phyloP scores from a whole-genome alignment of 2,888 invertebrate species.

The Drosophila siamana region DNA sequence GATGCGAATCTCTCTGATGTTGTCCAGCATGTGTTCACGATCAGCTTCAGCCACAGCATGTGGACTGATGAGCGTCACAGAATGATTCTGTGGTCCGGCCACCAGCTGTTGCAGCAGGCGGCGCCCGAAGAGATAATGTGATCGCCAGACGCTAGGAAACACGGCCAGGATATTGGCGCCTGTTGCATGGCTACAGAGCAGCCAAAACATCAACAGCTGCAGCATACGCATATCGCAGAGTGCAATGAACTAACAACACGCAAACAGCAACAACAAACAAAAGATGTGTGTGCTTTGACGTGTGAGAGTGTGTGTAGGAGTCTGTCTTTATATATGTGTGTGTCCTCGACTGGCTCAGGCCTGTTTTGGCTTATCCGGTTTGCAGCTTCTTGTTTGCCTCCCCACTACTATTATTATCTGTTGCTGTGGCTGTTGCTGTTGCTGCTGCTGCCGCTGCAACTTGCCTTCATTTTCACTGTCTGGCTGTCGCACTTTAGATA shows the following conservation, averaged over 20 bases:
- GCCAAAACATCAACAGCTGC: conserved; percentile 55
- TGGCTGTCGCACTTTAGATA: conserved; percentile 22
- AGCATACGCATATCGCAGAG: conserved; percentile 57
- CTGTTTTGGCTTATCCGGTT: conserved; percentile 69
- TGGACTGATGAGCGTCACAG: conserved; percentile 84
- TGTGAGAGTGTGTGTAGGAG: neutral
- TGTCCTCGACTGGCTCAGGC: conserved; percentile 30
- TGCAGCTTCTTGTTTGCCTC: conserved; percentile 35
- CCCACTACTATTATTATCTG: conserved; percentile 63
- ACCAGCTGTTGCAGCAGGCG: conserved; percentile 80
- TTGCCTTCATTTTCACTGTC: conserved; percentile 61
- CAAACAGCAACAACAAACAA: neutral
- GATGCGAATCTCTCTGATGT: conserved; percentile 82
- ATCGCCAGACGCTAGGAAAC: conserved; percentile 84
- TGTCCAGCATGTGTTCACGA: conserved; percentile 37
- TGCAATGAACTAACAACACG: conserved; percentile 35
- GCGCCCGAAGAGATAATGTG: conserved; percentile 83
- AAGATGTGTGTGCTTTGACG: no score
- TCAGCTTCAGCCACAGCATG: conserved; percentile 38
- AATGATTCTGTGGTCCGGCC: conserved; percentile 76
- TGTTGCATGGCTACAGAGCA: conserved; percentile 54
- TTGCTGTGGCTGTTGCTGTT: conserved; percentile 41
- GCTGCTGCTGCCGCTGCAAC: conserved; percentile 40
- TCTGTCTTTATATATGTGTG: neutral
- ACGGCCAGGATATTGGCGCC: conserved; percentile 83